Conservation (phyloP, 2,888 invertebrate species). For the Orthonychiurus folsomi region DNA sequence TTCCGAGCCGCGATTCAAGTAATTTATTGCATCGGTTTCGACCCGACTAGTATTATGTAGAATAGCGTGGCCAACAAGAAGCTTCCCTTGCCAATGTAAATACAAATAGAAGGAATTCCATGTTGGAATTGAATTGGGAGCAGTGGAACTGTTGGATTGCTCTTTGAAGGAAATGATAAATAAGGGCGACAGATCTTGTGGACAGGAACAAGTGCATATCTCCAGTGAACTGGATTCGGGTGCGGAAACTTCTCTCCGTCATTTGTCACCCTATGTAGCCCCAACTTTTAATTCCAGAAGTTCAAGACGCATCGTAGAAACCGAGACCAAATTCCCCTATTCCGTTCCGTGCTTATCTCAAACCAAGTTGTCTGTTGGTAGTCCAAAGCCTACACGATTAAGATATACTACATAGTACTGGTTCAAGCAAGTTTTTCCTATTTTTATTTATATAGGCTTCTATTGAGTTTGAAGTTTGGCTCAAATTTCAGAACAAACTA, state of each 20-base stretch:
- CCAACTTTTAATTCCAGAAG: background rate
- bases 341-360: background rate
- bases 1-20: background rate
- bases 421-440: too few species aligned
- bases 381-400: background rate
- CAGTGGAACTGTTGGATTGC: background rate
- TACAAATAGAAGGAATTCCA: background rate
- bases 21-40: background rate
- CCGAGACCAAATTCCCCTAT: too few species aligned
- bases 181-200: background rate
- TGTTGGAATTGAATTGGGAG: background rate
- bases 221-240: background rate
- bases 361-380: background rate
- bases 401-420: background rate
- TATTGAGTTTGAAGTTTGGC: too few species aligned
- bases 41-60: too few species aligned
- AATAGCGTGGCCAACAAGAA: too few species aligned
- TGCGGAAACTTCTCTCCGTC: background rate
- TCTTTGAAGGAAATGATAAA: background rate
- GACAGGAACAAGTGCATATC: constrained; percentile 1
- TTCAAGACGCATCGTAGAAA: background rate
- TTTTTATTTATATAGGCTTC: background rate
- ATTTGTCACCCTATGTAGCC: background rate
- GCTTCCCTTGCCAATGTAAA: constrained; percentile 1
- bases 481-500: too few species aligned